These are phyloP conservation scores for Drosophila hawaiiensis DNA, from an alignment of 2,888 invertebrate genomes.

Conservation along the genomic window DNA sequence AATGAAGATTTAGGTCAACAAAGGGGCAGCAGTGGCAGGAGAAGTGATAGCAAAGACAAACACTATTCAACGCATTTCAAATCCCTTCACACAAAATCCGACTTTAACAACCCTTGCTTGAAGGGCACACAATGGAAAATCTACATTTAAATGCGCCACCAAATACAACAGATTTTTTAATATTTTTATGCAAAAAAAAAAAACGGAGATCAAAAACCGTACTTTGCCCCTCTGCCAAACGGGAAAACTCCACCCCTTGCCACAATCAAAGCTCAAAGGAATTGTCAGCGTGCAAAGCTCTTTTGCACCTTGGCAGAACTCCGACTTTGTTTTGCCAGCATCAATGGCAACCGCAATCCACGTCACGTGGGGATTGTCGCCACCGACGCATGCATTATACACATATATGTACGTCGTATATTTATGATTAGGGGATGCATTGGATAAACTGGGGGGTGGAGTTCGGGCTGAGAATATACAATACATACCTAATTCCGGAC, in stretches of 20 bases:
- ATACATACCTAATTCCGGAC: constrained; percentile 38
- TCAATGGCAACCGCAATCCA: constrained; percentile 61
- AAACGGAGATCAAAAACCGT: constrained; percentile 15
- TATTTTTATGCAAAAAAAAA: constrained; percentile 50
- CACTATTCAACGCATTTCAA: constrained; percentile 25
- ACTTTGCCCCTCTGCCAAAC: constrained; percentile 12
- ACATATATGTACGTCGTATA: constrained; percentile 13
- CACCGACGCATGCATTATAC: constrained; percentile 50
- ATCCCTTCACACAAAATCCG: neutral
- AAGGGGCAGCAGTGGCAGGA: neutral
- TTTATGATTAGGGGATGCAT: constrained; percentile 41
- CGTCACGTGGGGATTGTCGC: constrained; percentile 56
- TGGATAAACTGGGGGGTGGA: constrained; percentile 12
- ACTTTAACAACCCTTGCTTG: constrained; percentile 31
- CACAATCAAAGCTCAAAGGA: constrained; percentile 70
- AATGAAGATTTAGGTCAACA: constrained; percentile 55
- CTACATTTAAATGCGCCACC: constrained; percentile 62
- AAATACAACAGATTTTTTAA: constrained; percentile 39
- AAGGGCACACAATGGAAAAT: constrained; percentile 55
- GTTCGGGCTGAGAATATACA: constrained; percentile 7
- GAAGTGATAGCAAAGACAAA: constrained; percentile 24
- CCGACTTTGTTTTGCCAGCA: constrained; percentile 18
- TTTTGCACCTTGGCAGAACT: constrained; percentile 63
- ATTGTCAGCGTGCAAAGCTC: constrained; percentile 60
- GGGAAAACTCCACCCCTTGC: neutral